Percentiles rank a stretch among this genome's conserved stretches.
Conservation (phyloP, 2,113 vertebrate species). For the Acinonyx jubatus region DNA sequence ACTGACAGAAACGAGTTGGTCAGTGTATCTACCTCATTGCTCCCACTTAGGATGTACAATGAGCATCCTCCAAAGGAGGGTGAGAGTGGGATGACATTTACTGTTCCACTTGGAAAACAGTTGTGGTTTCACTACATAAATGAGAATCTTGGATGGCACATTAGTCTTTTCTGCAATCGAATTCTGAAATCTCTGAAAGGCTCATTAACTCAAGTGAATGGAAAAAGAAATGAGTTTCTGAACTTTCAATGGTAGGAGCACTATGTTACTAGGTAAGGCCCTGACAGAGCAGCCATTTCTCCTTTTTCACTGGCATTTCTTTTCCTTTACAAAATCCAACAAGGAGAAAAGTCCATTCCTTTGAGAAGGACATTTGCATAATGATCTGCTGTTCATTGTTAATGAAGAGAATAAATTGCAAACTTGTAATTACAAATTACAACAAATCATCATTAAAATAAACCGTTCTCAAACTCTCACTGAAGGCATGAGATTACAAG, state of each 20-base stretch:
- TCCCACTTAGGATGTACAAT: no score
- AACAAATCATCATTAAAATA: not conserved
- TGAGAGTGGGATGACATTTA: no score
- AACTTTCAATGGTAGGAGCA: not conserved
- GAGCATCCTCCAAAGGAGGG: no score
- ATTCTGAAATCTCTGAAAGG: not conserved
- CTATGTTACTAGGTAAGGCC: not conserved
- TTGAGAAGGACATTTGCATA: not conserved
- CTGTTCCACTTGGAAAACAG: not conserved
- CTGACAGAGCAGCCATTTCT: not conserved
- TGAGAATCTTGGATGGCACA: not conserved
- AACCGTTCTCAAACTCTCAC: constrained; percentile 2
- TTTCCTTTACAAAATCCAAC: not conserved
- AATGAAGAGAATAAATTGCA: not conserved
- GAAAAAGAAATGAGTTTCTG: not conserved
- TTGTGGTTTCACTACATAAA: not conserved
- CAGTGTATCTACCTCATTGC: no score
- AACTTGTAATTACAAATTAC: not conserved
- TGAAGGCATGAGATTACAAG: not conserved
- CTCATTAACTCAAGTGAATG: not conserved
- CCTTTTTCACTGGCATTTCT: not conserved
- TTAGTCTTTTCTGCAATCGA: not conserved
- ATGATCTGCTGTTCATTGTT: not conserved
- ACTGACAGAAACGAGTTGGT: no score
- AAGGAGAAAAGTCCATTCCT: not conserved